These are phyloP conservation scores for Brachyistius frenatus DNA, from an alignment of 2,113 vertebrate species.

Conservation along the genomic window DNA sequence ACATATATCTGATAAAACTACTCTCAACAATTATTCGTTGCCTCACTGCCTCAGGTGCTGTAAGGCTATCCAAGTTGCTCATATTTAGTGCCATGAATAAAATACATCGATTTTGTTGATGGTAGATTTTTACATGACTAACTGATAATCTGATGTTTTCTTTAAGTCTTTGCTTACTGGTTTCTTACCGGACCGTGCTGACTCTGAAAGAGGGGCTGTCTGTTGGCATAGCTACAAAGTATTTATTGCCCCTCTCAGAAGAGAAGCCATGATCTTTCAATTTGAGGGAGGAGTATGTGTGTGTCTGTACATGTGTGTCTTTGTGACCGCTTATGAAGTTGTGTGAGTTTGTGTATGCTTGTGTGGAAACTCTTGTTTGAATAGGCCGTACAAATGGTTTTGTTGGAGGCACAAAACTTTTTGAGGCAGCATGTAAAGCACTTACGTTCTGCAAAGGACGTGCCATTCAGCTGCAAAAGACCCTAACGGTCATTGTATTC, in stretches of 20 bases:
- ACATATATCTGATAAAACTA: neutral
- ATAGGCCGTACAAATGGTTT: conserved; percentile 58
- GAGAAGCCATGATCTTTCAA: conserved; percentile 57
- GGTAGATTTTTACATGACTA: conserved; percentile 9
- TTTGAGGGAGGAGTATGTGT: conserved; percentile 27
- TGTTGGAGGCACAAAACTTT: conserved; percentile 57
- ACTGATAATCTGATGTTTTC: conserved; percentile 41
- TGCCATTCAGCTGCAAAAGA: conserved; percentile 59
- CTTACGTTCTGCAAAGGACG: conserved; percentile 53
- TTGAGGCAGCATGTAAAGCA: conserved; percentile 61
- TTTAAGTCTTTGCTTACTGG: conserved; percentile 52
- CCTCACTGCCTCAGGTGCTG: neutral
- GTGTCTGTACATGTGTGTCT: conserved; percentile 1
- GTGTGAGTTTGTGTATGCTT: conserved; percentile 35
- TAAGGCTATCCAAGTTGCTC: neutral
- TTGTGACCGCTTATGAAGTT: conserved; percentile 37
- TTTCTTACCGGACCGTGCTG: conserved; percentile 54
- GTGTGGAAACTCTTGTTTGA: conserved; percentile 35
- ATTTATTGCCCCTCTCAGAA: conserved; percentile 59
- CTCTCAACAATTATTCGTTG: neutral
- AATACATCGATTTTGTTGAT: neutral
- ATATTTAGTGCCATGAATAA: neutral
- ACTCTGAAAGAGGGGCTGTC: conserved; percentile 62
- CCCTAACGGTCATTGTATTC: conserved; percentile 41
- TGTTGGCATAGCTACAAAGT: conserved; percentile 74